Evolutionary conservation across 1,140 invertebrate genomes (phyloP).

Genomic region (Temnothorax nylanderi): DNA sequence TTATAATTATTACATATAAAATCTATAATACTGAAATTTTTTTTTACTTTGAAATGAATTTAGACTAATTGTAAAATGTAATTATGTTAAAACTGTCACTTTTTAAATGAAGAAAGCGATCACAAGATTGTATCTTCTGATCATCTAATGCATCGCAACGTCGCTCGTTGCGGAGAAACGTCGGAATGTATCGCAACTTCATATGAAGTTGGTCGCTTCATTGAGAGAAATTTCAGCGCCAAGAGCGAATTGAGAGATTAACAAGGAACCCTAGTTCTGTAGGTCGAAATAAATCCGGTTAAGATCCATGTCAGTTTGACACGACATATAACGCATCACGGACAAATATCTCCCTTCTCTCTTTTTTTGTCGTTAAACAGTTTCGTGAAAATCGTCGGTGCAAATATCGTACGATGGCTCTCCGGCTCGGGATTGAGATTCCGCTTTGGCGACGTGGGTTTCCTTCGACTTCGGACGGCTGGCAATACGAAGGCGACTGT

Average conservation of each 20-base stretch:
- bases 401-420: conserved; percentile 38
- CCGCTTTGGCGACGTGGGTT: conserved; percentile 65
- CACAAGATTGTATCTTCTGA: not conserved
- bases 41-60: not conserved
- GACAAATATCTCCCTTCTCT: not conserved
- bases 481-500: conserved; percentile 72
- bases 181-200: not conserved
- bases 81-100: not conserved
- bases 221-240: conserved; percentile 6
- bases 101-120: not conserved
- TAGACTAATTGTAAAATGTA: not conserved
- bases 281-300: conserved; percentile 32
- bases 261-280: not conserved
- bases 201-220: not conserved
- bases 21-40: not conserved
- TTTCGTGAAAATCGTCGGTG: conserved; percentile 62
- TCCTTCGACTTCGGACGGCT: conserved; percentile 61
- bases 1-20: not conserved
- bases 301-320: conserved; percentile 63
- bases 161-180: not conserved
- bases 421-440: conserved; percentile 63
- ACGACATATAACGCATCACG: conserved; percentile 2
- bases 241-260: conserved; percentile 36
- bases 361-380: conserved; percentile 33
- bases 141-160: not conserved